Evolutionary conservation across 2,113 vertebrate genomes (phyloP).

Genomic region (Lepisosteus osseus): DNA sequence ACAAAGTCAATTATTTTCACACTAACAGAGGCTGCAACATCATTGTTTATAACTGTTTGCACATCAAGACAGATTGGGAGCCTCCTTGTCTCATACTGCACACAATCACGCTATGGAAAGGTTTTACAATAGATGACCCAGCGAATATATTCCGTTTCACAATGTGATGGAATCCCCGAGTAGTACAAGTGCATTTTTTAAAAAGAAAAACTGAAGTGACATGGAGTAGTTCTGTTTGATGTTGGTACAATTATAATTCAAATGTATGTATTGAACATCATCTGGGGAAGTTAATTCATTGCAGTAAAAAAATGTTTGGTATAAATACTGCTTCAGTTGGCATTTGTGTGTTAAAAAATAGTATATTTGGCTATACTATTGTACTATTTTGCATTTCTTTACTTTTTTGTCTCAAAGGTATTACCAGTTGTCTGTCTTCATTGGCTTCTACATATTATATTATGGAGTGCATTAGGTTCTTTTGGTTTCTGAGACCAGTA

Average conservation of each 20-base stretch:
- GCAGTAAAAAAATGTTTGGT: slow-evolving; percentile 42
- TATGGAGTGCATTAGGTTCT: slow-evolving; percentile 11
- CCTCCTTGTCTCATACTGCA: neutral
- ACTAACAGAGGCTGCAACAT: too few relatives aligned
- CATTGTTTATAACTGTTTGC: too few relatives aligned
- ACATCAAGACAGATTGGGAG: too few relatives aligned
- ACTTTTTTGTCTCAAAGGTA: slow-evolving; percentile 49
- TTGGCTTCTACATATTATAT: slow-evolving; percentile 22
- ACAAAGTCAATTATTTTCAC: neutral
- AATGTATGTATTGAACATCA: slow-evolving; percentile 65
- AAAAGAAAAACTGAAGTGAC: slow-evolving; percentile 30
- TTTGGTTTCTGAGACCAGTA: slow-evolving; percentile 6
- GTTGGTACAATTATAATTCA: slow-evolving; percentile 54
- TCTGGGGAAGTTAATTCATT: slow-evolving; percentile 52
- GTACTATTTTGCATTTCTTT: slow-evolving; percentile 54
- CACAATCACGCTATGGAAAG: neutral
- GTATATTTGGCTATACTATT: slow-evolving; percentile 62
- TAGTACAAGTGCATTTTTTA: slow-evolving; percentile 50
- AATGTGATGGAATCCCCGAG: slow-evolving; percentile 45
- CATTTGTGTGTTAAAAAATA: slow-evolving; percentile 64
- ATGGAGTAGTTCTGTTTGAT: slow-evolving; percentile 60
- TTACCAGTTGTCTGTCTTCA: slow-evolving; percentile 30
- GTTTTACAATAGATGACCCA: neutral
- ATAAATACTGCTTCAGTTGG: slow-evolving; percentile 46
- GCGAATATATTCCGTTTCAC: slow-evolving; percentile 18